Conservation (phyloP, 2,797 vertebrate genomes). For the Myotis myotis region DNA sequence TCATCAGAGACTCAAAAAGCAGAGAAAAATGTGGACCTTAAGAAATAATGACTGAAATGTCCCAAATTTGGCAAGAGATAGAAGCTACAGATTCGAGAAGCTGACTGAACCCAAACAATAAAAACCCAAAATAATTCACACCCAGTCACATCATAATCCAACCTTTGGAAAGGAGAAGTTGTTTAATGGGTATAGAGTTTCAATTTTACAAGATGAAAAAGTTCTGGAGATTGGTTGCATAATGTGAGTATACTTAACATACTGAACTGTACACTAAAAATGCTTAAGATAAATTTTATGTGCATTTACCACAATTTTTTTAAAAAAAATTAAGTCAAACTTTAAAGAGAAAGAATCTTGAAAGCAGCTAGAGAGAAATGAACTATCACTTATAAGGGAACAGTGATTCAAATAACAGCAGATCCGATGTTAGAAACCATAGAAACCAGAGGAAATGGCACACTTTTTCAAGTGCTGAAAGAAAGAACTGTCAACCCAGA, state of each 20-base stretch:
- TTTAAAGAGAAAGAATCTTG: conserved; percentile 13
- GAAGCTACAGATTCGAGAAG: conserved; percentile 25
- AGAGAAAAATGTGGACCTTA: background rate
- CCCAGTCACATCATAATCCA: conserved; percentile 30
- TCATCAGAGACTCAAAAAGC: conserved; percentile 2
- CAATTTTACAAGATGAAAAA: conserved; percentile 11
- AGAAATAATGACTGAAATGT: conserved; percentile 39
- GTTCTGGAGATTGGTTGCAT: conserved; percentile 8
- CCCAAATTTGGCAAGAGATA: conserved; percentile 9
- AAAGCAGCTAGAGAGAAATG: conserved; percentile 47
- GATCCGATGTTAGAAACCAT: background rate
- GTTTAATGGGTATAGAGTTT: conserved; percentile 38
- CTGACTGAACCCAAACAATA: conserved; percentile 2
- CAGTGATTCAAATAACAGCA: background rate
- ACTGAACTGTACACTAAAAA: conserved; percentile 4
- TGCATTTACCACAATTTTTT: background rate
- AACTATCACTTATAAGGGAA: background rate
- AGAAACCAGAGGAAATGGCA: background rate
- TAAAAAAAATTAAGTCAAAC: background rate
- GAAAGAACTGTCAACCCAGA: background rate
- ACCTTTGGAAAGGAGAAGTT: conserved; percentile 6
- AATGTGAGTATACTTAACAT: conserved; percentile 6
- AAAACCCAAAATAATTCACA: conserved; percentile 34
- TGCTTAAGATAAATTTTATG: background rate
- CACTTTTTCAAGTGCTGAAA: background rate